Percentiles rank a stretch among this genome's conserved stretches.
phyloP scores from a whole-genome alignment of 2,797 vertebrate species.

The Anomalospiza imberbis region DNA sequence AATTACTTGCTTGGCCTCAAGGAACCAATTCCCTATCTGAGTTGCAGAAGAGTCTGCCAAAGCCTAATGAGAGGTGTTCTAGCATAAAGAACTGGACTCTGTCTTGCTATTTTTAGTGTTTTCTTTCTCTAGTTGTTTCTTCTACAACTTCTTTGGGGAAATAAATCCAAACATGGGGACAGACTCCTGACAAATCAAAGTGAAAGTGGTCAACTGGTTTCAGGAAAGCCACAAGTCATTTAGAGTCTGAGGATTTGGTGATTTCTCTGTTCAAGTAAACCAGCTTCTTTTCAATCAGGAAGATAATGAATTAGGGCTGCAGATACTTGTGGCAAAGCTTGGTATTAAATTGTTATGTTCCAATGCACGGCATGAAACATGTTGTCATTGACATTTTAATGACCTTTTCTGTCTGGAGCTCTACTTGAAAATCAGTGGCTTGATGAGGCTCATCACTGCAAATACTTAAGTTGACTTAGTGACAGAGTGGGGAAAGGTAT shows the following conservation, averaged over 20 bases:
- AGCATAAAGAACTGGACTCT: neutral
- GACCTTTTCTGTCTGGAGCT: neutral
- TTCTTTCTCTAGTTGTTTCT: neutral
- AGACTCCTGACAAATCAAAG: neutral
- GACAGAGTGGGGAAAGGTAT: neutral
- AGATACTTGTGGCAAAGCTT: neutral
- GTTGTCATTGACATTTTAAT: constrained; percentile 15
- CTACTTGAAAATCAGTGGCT: constrained; percentile 7
- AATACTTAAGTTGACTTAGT: neutral
- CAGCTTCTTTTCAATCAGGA: neutral
- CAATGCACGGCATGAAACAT: neutral
- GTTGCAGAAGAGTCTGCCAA: neutral
- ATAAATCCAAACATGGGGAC: neutral
- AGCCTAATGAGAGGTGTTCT: neutral
- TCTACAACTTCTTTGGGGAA: neutral
- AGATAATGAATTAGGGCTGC: neutral
- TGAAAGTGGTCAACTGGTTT: neutral
- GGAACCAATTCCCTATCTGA: neutral
- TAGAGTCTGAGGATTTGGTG: neutral
- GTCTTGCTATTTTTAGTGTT: neutral
- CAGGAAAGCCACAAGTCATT: neutral
- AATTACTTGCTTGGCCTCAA: neutral
- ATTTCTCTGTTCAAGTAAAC: neutral
- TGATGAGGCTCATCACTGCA: neutral
- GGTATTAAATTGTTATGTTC: neutral